Evolutionary conservation across 2,797 vertebrate species (phyloP).

Genomic region (Paratrypauchen microcephalus): DNA sequence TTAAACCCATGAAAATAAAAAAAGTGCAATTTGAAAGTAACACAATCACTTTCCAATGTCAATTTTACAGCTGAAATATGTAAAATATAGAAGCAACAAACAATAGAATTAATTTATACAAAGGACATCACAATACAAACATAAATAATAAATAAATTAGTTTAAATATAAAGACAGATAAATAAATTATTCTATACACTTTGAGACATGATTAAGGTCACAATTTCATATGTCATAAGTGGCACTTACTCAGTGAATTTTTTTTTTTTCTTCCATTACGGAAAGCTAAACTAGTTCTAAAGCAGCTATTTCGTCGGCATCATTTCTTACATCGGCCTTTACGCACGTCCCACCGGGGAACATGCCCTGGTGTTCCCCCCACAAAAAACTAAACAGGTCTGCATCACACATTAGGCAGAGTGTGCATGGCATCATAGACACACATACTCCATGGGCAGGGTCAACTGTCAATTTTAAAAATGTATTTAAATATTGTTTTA

Average conservation of each 20-base stretch:
- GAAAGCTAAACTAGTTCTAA: slow-evolving; percentile 69
- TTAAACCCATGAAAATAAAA: slow-evolving; percentile 54
- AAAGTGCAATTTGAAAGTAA: slow-evolving; percentile 85
- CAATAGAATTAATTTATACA: slow-evolving; percentile 83
- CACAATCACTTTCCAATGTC: slow-evolving; percentile 79
- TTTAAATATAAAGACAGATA: slow-evolving; percentile 68
- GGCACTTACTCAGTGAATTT: slow-evolving; percentile 74
- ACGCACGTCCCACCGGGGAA: slow-evolving; percentile 18
- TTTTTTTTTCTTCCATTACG: slow-evolving; percentile 47
- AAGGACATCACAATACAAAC: slow-evolving; percentile 81
- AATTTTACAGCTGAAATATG: slow-evolving; percentile 78
- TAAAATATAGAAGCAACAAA: slow-evolving; percentile 83
- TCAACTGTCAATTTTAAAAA: slow-evolving; percentile 14
- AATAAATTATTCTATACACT: slow-evolving; percentile 73
- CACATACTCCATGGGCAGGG: neutral
- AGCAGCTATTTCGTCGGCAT: slow-evolving; percentile 71
- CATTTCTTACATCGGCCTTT: slow-evolving; percentile 17
- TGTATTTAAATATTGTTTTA: neutral
- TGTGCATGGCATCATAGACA: neutral
- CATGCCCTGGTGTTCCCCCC: slow-evolving; percentile 25
- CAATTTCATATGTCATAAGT: slow-evolving; percentile 86
- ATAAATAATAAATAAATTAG: slow-evolving; percentile 81
- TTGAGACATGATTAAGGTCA: slow-evolving; percentile 90
- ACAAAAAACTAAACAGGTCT: slow-evolving; percentile 3
- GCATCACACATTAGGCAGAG: neutral